phyloP scores from a whole-genome alignment of 2,888 invertebrate genomes.

The Trilocha varians region DNA sequence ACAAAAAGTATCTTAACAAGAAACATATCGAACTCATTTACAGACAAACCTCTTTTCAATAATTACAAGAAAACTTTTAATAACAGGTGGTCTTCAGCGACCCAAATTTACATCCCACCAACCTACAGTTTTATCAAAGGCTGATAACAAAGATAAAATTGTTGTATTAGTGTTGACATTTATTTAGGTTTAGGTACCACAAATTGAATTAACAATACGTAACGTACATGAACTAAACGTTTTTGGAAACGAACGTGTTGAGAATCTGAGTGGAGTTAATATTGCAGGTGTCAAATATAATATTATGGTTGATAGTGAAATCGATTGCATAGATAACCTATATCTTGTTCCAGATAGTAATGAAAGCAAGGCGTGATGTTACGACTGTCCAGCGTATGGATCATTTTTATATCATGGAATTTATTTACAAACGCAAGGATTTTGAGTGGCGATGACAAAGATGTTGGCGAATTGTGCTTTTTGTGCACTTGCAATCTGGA shows the following conservation, averaged over 20 bases:
- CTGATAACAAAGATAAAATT: slow-evolving; percentile 65
- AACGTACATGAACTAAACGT: slow-evolving; percentile 8
- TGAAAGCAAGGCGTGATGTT: slow-evolving; percentile 53
- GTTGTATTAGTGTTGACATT: slow-evolving; percentile 34
- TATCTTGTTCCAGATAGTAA: slow-evolving; percentile 48
- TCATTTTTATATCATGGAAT: slow-evolving; percentile 29
- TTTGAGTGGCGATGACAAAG: slow-evolving; percentile 38
- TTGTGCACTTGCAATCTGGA: slow-evolving; percentile 46
- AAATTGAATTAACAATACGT: slow-evolving; percentile 5
- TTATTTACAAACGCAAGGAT: slow-evolving; percentile 27
- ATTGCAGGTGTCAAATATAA: slow-evolving; percentile 32
- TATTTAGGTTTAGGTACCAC: slow-evolving; percentile 8
- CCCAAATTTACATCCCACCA: slow-evolving; percentile 55
- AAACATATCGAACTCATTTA: too few relatives aligned
- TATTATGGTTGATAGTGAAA: not conserved
- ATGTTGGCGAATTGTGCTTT: slow-evolving; percentile 39
- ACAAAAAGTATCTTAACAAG: not conserved
- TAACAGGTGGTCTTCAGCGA: slow-evolving; percentile 38
- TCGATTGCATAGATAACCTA: not conserved
- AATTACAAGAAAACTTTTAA: too few relatives aligned
- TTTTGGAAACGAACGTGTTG: slow-evolving; percentile 31
- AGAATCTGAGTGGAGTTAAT: slow-evolving; percentile 22
- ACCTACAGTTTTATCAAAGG: slow-evolving; percentile 52
- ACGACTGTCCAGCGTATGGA: slow-evolving; percentile 25
- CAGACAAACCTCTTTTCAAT: too few relatives aligned